Base-by-base conservation (phyloP, 1,140 invertebrate species). In the Zaprionus capensis region DNA sequence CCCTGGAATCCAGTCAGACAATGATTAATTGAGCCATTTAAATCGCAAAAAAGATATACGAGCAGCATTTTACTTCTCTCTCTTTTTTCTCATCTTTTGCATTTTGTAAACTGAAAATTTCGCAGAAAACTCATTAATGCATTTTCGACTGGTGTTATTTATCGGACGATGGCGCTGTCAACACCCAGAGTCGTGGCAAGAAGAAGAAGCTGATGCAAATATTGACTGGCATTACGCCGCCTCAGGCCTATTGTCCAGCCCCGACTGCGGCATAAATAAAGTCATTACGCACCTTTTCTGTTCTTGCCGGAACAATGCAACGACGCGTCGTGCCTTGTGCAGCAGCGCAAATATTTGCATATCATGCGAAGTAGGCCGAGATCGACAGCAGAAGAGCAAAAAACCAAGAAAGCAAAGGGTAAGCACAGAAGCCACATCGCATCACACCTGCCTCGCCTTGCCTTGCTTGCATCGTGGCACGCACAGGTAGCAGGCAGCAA, bases 1-100 rank as follows among this genome's bases (percentile, higher is more conserved):
- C 51, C 44, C 38, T 55, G 84, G 85, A 76, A 85, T 82, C 76
- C 69, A 82, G 9, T 49, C 53, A 88, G 84, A 88, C 84, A 87
- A 76, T 87, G 84, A 87, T 88, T 87, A 88, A 87, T 87, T 87
- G 84, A 78, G 65, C 41, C 68, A 85, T 81, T 84, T 81, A 81
- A 84, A 81, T 78, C 64, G 63, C 36, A 62, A 38, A 26, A 46
- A 51, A 56, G 51, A 61, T 61, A 61, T 61, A 69, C 5, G 49
- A 49, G 28, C 22, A 53, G 11, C 31, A 14, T 57, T 36, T 38
- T 14, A 17, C 5, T 56, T 55, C 4, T 41, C 2, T 14, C 22
- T 17, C 31, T 20, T 64, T 7, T 36, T 22, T 5, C 24, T 24
- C 24, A 22, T 55, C 31, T 46, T 71, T 56, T 44, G 31, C 57